phyloP scores from a whole-genome alignment of 2,888 invertebrate genomes.

The Pimpla rufipes region DNA sequence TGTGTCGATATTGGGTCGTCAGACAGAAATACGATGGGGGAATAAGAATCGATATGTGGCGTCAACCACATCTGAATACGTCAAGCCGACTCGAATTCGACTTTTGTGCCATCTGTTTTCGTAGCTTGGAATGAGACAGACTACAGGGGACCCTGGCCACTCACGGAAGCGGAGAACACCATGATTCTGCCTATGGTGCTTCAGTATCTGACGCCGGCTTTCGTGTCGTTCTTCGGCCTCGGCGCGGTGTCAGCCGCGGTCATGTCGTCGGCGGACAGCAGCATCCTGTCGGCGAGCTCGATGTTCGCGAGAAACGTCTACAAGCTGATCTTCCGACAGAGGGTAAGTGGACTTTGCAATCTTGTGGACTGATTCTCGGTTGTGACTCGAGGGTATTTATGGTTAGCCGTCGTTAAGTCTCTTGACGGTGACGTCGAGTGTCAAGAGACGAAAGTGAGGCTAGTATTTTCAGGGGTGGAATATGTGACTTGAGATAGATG shows the following conservation, averaged over 20 bases:
- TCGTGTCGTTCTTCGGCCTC: constrained; percentile 98
- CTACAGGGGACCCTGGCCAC: constrained; percentile 91
- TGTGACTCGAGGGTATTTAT: background rate
- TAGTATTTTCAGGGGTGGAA: no score
- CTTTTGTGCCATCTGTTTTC: constrained; percentile 69
- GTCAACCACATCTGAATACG: constrained; percentile 67
- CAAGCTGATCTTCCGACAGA: constrained; percentile 97
- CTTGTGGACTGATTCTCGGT: background rate
- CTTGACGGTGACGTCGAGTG: no score
- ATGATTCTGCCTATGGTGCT: constrained; percentile 99
- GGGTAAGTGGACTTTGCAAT: constrained; percentile 86
- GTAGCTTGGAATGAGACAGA: constrained; percentile 98
- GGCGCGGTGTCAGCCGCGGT: constrained; percentile 99
- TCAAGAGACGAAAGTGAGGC: no score
- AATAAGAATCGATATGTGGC: background rate
- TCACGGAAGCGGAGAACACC: constrained; percentile 92
- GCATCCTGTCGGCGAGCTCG: constrained; percentile 98
- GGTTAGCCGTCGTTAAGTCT: background rate
- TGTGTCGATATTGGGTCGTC: background rate
- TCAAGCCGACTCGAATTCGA: constrained; percentile 73
- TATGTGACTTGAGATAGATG: no score
- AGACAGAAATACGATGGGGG: background rate
- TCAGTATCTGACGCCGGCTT: constrained; percentile 97
- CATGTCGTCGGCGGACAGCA: constrained; percentile 99
- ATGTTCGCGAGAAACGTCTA: constrained; percentile 99